A percentile compares a stretch with the other conserved stretches of the same genome.
Evolutionary conservation across 2,797 vertebrate species (phyloP).

Genomic region (Enteromius paludinosus): DNA sequence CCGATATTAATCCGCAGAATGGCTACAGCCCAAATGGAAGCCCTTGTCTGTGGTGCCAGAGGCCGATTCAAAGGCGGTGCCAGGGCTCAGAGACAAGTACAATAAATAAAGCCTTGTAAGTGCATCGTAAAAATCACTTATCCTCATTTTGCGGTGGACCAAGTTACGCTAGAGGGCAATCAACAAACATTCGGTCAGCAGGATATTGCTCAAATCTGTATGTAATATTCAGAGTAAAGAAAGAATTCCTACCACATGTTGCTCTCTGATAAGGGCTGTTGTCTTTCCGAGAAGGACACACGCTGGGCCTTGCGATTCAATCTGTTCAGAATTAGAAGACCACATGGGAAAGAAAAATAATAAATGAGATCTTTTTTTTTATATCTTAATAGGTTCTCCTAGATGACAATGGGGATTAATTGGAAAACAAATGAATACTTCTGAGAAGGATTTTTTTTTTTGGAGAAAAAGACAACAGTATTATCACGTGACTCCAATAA

Average conservation of each 20-base stretch:
- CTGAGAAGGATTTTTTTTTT: neutral
- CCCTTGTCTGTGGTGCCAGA: constrained; percentile 26
- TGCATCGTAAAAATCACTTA: constrained; percentile 52
- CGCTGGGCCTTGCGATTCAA: neutral
- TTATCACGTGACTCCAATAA: neutral
- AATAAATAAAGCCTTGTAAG: constrained; percentile 51
- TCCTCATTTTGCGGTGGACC: constrained; percentile 45
- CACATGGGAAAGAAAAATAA: neutral
- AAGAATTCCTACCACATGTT: constrained; percentile 51
- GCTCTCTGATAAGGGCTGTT: constrained; percentile 15
- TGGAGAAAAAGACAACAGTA: neutral
- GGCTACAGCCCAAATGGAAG: constrained; percentile 56
- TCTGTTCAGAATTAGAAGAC: constrained; percentile 5
- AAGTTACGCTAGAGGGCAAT: constrained; percentile 48
- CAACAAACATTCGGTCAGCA: constrained; percentile 51
- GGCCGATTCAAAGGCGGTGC: constrained; percentile 36
- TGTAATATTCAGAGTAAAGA: constrained; percentile 52
- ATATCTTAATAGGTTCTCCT: neutral
- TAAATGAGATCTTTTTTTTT: neutral
- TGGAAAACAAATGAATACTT: neutral
- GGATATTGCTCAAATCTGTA: constrained; percentile 56
- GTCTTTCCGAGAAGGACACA: constrained; percentile 2
- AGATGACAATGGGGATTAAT: neutral
- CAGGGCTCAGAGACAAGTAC: constrained; percentile 42
- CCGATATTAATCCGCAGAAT: constrained; percentile 49